Percentiles rank a stretch among this genome's conserved stretches.
These are phyloP conservation scores for Diachasma alloeum DNA, from an alignment of 1,140 invertebrate species.

Conservation along the genomic window DNA sequence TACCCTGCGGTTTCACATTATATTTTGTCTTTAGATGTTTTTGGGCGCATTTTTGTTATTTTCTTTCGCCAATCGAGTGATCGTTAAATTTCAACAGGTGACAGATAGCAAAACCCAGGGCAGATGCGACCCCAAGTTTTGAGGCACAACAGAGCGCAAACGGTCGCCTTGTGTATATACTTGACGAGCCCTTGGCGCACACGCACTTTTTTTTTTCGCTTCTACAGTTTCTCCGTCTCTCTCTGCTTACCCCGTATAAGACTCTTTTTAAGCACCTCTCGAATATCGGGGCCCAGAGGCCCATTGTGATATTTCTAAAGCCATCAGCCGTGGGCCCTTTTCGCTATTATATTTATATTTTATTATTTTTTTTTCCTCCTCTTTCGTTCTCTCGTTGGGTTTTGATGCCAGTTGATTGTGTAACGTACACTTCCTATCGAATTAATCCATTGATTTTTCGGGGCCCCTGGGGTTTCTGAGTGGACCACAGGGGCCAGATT, in stretches of 20 bases:
- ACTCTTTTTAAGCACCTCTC: constrained; percentile 18
- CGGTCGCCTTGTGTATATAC: constrained; percentile 15
- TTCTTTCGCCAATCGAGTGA: constrained; percentile 16
- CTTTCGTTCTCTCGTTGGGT: constrained; percentile 11
- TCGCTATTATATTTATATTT: constrained; percentile 5
- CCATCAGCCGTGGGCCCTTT: neutral
- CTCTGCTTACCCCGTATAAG: neutral
- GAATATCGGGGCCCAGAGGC: neutral
- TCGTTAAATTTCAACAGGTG: constrained; percentile 41
- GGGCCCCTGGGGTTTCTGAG: neutral
- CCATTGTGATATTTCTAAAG: constrained; percentile 15
- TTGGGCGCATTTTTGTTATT: neutral
- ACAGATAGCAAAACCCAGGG: constrained; percentile 33
- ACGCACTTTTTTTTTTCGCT: neutral
- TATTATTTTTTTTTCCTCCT: neutral
- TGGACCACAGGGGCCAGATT: neutral
- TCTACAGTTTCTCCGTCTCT: neutral
- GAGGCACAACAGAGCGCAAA: constrained; percentile 19
- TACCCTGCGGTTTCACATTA: neutral
- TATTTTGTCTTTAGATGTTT: neutral
- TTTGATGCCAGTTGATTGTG: constrained; percentile 1
- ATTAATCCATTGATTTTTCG: constrained; percentile 29
- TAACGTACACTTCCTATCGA: constrained; percentile 16
- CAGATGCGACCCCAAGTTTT: constrained; percentile 30
- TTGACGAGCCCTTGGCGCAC: constrained; percentile 7